Base-by-base conservation (phyloP, 2,113 vertebrate species). In the Macroglossus sobrinus region DNA sequence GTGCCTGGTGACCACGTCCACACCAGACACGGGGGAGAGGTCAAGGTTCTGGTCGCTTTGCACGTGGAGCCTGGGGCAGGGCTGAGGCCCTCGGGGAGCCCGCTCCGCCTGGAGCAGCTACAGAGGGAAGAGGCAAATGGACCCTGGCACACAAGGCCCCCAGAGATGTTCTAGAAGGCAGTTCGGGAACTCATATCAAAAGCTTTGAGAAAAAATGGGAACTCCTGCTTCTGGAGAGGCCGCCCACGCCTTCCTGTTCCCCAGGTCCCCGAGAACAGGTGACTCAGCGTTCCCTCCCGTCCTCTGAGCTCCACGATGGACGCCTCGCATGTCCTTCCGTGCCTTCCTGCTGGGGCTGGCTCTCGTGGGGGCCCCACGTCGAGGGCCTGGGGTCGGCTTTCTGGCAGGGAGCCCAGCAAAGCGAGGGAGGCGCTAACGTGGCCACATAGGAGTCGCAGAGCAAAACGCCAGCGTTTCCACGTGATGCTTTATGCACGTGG, bases 401-500 rank as follows among this genome's bases (percentile, higher is more conserved):
- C 19, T 18, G 13, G 33, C 7, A 12, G 64, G 5, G 19, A 11
- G 35, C 2, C 40, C 63, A 50, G 38, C 16, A 3, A 63, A 64
- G 53, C 38, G 30, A 33, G 47, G 18, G 0, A 35, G 63, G n/a
- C n/a, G n/a, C 50, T n/a, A 18, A 61, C 1, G 21, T 9, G 0
- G 12, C 47, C 18, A 7, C 4, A 2, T 6, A 3, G 72, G 28
- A 8, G n/a, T 7, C 1, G 7, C 15, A 1, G 3, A 68, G 38
- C 66, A 50, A 40, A 87, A 50, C 1, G 21, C 16, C n/a, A 26
- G 10, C 11, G 2, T 33, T 69, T 59, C 28, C 35, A 24, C 45
- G 33, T 4, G 1, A 19, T 1, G 14, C 14, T 16, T 24, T 66
- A n/a, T 63, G 22, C n/a, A 1, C 35, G 22, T 21, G 15, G 45